Conservation (phyloP, 2,113 vertebrate genomes). For the Montifringilla adamsi region DNA sequence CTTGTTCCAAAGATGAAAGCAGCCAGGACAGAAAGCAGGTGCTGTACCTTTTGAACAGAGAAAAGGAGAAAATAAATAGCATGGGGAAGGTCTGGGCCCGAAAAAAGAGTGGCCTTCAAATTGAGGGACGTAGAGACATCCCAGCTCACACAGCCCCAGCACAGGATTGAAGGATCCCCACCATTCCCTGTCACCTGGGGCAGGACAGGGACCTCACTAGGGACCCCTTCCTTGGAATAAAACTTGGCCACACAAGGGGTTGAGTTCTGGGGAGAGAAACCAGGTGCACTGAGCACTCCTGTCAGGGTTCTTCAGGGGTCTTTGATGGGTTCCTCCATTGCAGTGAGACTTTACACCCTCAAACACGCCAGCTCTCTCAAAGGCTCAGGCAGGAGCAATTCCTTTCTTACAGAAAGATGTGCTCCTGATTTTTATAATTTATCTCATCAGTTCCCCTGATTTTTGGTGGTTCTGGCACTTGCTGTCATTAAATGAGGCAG, state of each 20-base stretch:
- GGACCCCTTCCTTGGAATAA: background rate
- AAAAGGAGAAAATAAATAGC: background rate
- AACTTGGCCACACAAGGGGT: rapidly evolving
- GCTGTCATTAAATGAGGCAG: background rate
- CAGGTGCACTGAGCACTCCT: background rate
- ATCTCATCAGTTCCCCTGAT: background rate
- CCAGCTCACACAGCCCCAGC: background rate
- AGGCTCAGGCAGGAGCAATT: background rate
- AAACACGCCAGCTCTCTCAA: background rate
- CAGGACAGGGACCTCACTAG: background rate
- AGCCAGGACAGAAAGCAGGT: background rate
- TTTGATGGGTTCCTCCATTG: background rate
- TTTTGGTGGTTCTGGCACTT: background rate
- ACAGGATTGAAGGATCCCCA: background rate
- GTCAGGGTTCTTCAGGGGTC: background rate
- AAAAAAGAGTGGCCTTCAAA: background rate
- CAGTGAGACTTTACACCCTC: background rate
- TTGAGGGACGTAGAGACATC: background rate
- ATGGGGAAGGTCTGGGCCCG: background rate
- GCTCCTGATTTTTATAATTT: background rate
- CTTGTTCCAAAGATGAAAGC: background rate
- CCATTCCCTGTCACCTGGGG: rapidly evolving
- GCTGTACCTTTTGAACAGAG: background rate
- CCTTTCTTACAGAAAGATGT: background rate
- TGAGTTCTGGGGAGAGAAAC: background rate